A percentile compares a stretch with the other conserved stretches of the same genome.
Conservation (phyloP, 2,888 invertebrate genomes). For the Pandemis cinnamomeana region DNA sequence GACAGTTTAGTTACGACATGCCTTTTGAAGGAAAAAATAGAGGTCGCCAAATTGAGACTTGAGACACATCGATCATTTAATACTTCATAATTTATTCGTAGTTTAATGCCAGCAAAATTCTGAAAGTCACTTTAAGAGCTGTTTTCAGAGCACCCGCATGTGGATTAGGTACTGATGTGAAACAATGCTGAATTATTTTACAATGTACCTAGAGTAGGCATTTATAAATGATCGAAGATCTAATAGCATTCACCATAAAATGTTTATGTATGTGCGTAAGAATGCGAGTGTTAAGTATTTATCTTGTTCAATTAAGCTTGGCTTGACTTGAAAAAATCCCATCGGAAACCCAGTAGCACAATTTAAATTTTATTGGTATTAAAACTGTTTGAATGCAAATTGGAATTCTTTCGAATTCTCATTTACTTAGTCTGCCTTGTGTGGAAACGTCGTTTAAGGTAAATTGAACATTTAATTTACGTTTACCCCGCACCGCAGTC, state of each 20-base stretch:
- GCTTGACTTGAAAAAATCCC: neutral
- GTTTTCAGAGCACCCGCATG: too few species aligned
- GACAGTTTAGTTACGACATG: slow-evolving; percentile 10
- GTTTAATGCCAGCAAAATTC: too few species aligned
- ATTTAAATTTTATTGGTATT: slow-evolving; percentile 2
- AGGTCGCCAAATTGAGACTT: slow-evolving; percentile 7
- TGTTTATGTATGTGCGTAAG: neutral
- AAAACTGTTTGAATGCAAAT: neutral
- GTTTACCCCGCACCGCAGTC: neutral
- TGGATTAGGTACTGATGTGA: too few species aligned
- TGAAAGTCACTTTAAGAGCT: too few species aligned
- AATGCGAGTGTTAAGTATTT: neutral
- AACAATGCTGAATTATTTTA: neutral
- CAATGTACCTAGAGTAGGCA: too few species aligned
- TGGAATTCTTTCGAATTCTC: neutral
- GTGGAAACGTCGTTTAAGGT: neutral
- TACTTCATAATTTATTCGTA: too few species aligned
- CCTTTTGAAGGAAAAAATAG: slow-evolving; percentile 3
- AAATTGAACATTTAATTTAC: neutral
- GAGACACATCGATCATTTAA: too few species aligned
- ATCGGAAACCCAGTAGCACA: neutral
- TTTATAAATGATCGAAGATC: too few species aligned
- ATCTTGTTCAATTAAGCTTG: neutral
- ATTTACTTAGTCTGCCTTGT: neutral
- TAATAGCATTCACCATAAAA: neutral